Percentiles rank a stretch among this genome's conserved stretches.
Evolutionary conservation across 2,797 vertebrate species (phyloP).

Genomic region (Apogon hyalosoma): DNA sequence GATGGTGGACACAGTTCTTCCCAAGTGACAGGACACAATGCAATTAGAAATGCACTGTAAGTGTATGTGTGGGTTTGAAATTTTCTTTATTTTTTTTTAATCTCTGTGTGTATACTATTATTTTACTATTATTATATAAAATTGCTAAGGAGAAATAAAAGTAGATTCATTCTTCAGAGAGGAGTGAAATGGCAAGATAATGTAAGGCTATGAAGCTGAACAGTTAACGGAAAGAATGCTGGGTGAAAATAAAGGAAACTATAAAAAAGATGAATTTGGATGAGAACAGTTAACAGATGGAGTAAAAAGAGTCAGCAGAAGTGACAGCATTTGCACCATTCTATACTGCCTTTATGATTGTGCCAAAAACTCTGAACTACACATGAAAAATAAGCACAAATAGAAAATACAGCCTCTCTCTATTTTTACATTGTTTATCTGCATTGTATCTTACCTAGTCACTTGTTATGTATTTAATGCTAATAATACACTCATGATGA

Average conservation of each 20-base stretch:
- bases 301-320: slow-evolving; percentile 21
- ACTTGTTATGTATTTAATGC: too few relatives aligned
- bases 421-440: too few relatives aligned
- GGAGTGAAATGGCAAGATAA: slow-evolving; percentile 33
- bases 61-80: slow-evolving; percentile 12
- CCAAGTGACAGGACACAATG: slow-evolving; percentile 38
- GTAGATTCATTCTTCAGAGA: slow-evolving; percentile 36
- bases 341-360: slow-evolving; percentile 23
- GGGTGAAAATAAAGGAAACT: slow-evolving; percentile 29
- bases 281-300: slow-evolving; percentile 50
- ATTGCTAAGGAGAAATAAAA: slow-evolving; percentile 20
- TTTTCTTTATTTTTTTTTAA: slow-evolving; percentile 6
- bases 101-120: slow-evolving; percentile 7
- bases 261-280: slow-evolving; percentile 34
- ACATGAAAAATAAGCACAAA: background rate
- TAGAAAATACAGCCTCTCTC: background rate
- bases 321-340: slow-evolving; percentile 34
- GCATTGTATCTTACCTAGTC: too few relatives aligned
- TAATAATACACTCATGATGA: too few relatives aligned
- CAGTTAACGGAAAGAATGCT: slow-evolving; percentile 28
- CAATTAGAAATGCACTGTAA: slow-evolving; percentile 41
- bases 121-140: slow-evolving; percentile 15
- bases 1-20: slow-evolving; percentile 71
- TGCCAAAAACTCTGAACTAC: slow-evolving; percentile 8
- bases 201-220: slow-evolving; percentile 25